Evolutionary conservation across 2,113 vertebrate genomes (phyloP), one percentile per base, ranked within the genome.

Genomic region (Seriola rivoliana): DNA sequence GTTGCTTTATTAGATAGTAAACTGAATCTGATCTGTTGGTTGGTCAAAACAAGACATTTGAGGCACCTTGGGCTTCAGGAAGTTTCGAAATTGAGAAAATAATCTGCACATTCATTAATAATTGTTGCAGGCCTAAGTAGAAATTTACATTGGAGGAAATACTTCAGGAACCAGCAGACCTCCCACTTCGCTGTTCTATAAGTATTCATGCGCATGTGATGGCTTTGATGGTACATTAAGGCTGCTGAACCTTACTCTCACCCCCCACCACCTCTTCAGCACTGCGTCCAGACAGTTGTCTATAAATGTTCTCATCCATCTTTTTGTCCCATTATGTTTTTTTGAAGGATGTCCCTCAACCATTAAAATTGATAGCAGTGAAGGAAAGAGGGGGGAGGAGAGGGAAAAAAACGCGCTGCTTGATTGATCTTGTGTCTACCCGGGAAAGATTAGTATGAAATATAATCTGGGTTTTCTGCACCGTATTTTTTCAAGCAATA

Each of bases 351-450:
- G 96, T 95, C 95, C 94, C 95, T 95, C 93, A 95, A 94, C 95
- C 95, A 96, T 97, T 97, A 96, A 96, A 97, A 97, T 95, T 96
- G 96, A 97, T 96, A 95, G 94, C 92, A 95, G 94, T 93, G 93
- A 95, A 96, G 94, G 29, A 96, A 96, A 96, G 94, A 60, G 82
- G 72, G 29, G 59, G 72, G 81, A 58, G 85, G 74, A 65, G 55
- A 62, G 65, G 17, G 14, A 40, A 90, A 95, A 92, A 93, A 95
- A 96, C 90, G 87, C 92, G 89, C 91, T 91, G 94, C 93, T 95
- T 96, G 95, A 96, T 95, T 96, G 96, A 97, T 97, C 95, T 93
- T 46, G 70, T 85, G 89, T 94, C 91, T 78, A 72, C 70, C 75
- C 46, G 90, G 70, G 94, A 95, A 92, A 96, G 94, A 95, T 94